These are phyloP conservation scores for Microtus obscurus DNA, from an alignment of 2,797 vertebrate species.

Conservation along the genomic window DNA sequence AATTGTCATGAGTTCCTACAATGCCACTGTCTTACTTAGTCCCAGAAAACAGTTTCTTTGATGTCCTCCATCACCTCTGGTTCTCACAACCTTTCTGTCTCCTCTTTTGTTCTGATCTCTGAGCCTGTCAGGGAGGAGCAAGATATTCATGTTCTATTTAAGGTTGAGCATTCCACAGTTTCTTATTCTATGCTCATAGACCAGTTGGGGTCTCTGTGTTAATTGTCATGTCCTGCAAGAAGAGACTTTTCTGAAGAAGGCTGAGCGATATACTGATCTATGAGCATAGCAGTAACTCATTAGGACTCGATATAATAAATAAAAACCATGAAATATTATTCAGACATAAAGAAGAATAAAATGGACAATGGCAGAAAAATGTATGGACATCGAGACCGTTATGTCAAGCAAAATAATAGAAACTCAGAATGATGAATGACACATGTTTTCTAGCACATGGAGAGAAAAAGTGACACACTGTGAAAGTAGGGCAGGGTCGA, in stretches of 20 bases:
- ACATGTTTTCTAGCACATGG: not conserved
- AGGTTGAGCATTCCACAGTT: not conserved
- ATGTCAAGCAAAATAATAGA: not conserved
- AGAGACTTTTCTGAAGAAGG: not conserved
- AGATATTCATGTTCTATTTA: not conserved
- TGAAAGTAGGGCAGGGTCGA: not conserved
- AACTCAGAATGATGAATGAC: not conserved
- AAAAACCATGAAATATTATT: not conserved
- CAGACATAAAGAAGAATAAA: not conserved
- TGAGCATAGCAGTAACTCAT: not conserved
- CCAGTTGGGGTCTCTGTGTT: not conserved
- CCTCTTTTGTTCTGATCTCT: not conserved
- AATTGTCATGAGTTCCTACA: not conserved
- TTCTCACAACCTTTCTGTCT: not conserved
- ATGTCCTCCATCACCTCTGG: no score
- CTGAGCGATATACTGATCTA: not conserved
- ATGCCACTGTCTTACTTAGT: not conserved
- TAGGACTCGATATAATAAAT: not conserved
- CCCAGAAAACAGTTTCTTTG: not conserved
- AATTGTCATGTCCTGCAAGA: not conserved
- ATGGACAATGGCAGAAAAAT: not conserved
- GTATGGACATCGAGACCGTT: not conserved
- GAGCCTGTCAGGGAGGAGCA: not conserved
- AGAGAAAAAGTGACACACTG: not conserved
- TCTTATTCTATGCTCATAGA: not conserved